Conservation (phyloP, 2,113 vertebrate genomes). For the Siniperca knerii region DNA sequence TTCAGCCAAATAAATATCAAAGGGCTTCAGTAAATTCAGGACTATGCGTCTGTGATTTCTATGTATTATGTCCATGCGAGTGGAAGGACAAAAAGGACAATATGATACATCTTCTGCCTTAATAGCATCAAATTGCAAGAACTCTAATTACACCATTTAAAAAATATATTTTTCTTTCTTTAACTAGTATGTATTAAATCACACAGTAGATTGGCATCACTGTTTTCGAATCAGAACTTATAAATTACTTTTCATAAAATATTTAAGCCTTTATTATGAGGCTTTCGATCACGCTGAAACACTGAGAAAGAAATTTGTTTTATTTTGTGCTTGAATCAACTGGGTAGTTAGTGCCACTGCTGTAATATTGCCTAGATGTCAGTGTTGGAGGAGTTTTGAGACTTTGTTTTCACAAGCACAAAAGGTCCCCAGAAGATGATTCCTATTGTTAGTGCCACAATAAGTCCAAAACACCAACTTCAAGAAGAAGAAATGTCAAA, state of each 20-base stretch:
- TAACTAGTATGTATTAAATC: not conserved
- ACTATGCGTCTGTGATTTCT: not conserved
- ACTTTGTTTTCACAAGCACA: constrained; percentile 18
- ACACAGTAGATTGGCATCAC: not conserved
- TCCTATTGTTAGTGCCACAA: no score
- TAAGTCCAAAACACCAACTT: no score
- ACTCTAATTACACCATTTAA: constrained; percentile 36
- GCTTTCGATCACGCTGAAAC: constrained; percentile 27
- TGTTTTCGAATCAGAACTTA: constrained; percentile 38
- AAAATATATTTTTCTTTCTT: not conserved
- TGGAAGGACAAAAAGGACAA: not conserved
- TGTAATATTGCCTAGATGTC: constrained; percentile 14
- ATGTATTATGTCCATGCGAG: not conserved
- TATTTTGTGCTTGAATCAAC: constrained; percentile 40
- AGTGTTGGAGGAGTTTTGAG: constrained; percentile 7
- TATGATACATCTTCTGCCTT: not conserved
- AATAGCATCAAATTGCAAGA: not conserved
- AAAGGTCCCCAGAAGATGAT: not conserved
- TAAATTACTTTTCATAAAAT: constrained; percentile 62
- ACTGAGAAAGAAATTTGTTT: constrained; percentile 23
- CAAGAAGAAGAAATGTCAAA: no score
- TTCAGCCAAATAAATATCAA: constrained; percentile 22
- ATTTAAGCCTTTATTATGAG: constrained; percentile 54
- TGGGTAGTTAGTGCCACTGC: not conserved
- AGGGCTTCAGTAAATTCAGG: not conserved